A percentile compares a stretch with the other conserved stretches of the same genome.
These are phyloP conservation scores for Epicampocera succincta DNA, from an alignment of 2,888 invertebrate species.

Conservation along the genomic window DNA sequence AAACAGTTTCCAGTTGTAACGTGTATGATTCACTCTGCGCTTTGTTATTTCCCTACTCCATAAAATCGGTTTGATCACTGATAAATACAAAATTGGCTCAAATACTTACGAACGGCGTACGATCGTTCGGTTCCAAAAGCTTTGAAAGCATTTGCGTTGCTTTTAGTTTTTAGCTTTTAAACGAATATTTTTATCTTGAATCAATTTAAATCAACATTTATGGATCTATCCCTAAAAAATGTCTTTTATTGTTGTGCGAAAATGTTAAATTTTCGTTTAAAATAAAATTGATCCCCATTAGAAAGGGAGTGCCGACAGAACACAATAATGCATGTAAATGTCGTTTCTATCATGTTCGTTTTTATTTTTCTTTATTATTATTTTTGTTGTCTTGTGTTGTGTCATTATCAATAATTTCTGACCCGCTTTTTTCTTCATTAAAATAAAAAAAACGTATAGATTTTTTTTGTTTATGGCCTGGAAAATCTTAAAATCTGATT, in stretches of 20 bases:
- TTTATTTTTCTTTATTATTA: constrained; percentile 6
- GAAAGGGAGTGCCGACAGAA: constrained; percentile 46
- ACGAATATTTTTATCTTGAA: constrained; percentile 35
- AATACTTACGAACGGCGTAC: too few species aligned
- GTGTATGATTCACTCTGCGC: too few species aligned
- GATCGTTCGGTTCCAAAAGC: too few species aligned
- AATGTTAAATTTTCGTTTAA: constrained; percentile 32
- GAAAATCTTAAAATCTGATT: constrained; percentile 33
- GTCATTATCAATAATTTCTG: constrained; percentile 52
- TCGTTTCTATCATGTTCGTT: not conserved
- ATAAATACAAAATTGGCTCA: too few species aligned
- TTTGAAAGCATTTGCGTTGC: not conserved
- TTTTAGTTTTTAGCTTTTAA: constrained; percentile 28
- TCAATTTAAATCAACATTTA: constrained; percentile 38
- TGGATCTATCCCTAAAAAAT: constrained; percentile 28
- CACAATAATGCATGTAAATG: constrained; percentile 22
- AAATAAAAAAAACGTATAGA: not conserved
- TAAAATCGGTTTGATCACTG: too few species aligned
- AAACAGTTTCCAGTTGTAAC: too few species aligned
- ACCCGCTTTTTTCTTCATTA: constrained; percentile 25
- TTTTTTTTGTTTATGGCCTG: constrained; percentile 5
- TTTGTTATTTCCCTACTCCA: too few species aligned
- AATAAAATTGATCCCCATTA: constrained; percentile 28
- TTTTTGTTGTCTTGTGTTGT: constrained; percentile 1
- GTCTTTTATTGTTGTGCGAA: constrained; percentile 14